These are phyloP conservation scores for Ptilodon capucinus DNA, from an alignment of 2,888 invertebrate genomes.

Conservation along the genomic window DNA sequence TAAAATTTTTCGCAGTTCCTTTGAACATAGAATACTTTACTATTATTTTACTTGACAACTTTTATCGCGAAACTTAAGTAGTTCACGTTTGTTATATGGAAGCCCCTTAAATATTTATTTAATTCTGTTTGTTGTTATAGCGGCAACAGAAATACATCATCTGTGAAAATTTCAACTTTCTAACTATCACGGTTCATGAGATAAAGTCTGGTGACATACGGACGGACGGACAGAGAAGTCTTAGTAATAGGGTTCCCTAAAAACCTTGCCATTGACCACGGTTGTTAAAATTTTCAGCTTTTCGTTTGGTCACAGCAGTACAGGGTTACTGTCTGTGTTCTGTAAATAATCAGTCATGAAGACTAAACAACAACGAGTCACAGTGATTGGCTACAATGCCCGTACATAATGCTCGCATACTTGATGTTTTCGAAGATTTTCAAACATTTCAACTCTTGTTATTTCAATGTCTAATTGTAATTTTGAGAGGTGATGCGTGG, in stretches of 20 bases:
- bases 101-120: too few species aligned
- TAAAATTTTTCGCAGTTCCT: not conserved
- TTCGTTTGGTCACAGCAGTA: slow-evolving; percentile 14
- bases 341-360: slow-evolving; percentile 22
- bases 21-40: not conserved
- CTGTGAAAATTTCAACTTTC: too few species aligned
- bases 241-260: too few species aligned
- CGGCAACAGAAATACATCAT: too few species aligned
- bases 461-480: not conserved
- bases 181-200: too few species aligned
- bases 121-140: too few species aligned
- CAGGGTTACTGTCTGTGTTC: slow-evolving; percentile 16
- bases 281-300: slow-evolving; percentile 14
- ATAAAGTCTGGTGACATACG: too few species aligned
- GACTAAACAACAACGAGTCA: slow-evolving; percentile 22
- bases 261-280: too few species aligned
- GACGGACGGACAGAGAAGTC: too few species aligned
- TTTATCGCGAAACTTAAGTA: not conserved
- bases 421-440: not conserved
- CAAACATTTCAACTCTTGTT: not conserved
- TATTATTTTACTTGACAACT: not conserved
- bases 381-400: slow-evolving; percentile 15
- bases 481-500: not conserved
- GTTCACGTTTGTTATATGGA: too few species aligned
- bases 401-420: not conserved